A percentile compares a stretch with the other conserved stretches of the same genome.
phyloP scores from a whole-genome alignment of 2,797 vertebrate genomes.

The Poecile montanus region DNA sequence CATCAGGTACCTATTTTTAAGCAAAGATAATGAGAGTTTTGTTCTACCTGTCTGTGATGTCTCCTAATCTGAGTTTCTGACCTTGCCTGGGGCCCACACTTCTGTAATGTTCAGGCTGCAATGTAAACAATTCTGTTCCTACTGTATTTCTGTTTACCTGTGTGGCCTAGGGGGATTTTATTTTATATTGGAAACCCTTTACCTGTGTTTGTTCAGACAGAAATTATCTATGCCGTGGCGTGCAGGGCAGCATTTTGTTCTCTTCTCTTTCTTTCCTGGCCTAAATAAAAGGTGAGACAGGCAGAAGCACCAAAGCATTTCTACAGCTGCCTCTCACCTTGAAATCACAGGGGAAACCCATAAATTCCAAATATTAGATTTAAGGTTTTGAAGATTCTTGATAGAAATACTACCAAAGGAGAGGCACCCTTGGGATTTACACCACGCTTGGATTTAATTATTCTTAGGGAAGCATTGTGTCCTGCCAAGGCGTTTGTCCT shows the following conservation, averaged over 20 bases:
- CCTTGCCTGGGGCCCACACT: neutral
- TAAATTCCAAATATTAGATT: constrained; percentile 54
- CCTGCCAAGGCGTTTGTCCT: constrained; percentile 62
- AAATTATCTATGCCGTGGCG: neutral
- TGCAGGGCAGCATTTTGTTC: neutral
- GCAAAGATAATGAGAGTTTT: neutral
- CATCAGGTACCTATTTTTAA: constrained; percentile 9
- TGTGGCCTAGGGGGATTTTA: neutral
- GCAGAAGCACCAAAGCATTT: neutral
- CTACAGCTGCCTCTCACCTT: constrained; percentile 51
- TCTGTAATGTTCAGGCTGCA: neutral
- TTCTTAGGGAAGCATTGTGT: constrained; percentile 23
- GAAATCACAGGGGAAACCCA: constrained; percentile 7
- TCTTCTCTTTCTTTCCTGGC: neutral
- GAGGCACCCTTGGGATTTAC: constrained; percentile 57
- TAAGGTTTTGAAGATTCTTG: constrained; percentile 50
- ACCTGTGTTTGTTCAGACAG: neutral
- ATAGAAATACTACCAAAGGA: constrained; percentile 61
- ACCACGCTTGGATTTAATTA: constrained; percentile 47
- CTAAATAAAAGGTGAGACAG: neutral
- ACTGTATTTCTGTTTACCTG: neutral
- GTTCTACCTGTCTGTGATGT: neutral
- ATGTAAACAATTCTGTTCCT: neutral
- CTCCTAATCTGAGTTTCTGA: neutral
- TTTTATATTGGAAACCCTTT: neutral